Evolutionary conservation across 2,113 vertebrate genomes (phyloP), one percentile per base, ranked within the genome.

Genomic region (Indicator maculatus): DNA sequence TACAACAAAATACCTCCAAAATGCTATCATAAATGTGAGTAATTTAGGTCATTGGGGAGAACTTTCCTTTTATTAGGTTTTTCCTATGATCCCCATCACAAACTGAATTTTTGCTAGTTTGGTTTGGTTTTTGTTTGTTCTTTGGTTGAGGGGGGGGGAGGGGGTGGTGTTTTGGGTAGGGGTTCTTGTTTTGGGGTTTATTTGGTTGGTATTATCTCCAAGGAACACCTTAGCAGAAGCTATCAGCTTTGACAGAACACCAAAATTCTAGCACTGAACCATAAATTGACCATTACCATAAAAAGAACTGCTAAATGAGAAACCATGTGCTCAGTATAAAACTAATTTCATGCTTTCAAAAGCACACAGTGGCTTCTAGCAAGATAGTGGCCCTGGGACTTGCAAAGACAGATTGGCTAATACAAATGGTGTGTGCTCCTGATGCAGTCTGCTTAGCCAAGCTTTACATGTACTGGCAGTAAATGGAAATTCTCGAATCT

Each of bases 341-440:
- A 98, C 98, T 98, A 98, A 98, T 98, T 98, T 98, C 98, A 98
- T 98, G 98, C 98, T 98, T 98, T 98, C 97, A 98, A 98, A 98
- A 98, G 98, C 98, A 98, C 98, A 98, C 97, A 97, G 97, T 97
- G 96, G 97, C 97, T 98, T 98, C 97, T 88, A 98, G 97, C 96
- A 95, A 98, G 98, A 98, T 97, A 98, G 98, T 97, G 97, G 97
- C 97, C 97, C 97, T 97, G 98, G 97, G 98, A 98, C 97, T 97
- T 96, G 96, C 97, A 94, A 97, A 98, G 97, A 98, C 97, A 98
- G 97, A 98, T 97, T 97, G 98, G 97, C 88, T 88, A 97, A 97
- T 98, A 98, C 94, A 97, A 98, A 97, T 93, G 93, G 95, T 95
- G 97, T 97, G 96, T 97, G 96, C 96, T 97, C 94, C 96, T 97